phyloP scores from a whole-genome alignment of 2,797 vertebrate genomes.

The Morelia viridis region DNA sequence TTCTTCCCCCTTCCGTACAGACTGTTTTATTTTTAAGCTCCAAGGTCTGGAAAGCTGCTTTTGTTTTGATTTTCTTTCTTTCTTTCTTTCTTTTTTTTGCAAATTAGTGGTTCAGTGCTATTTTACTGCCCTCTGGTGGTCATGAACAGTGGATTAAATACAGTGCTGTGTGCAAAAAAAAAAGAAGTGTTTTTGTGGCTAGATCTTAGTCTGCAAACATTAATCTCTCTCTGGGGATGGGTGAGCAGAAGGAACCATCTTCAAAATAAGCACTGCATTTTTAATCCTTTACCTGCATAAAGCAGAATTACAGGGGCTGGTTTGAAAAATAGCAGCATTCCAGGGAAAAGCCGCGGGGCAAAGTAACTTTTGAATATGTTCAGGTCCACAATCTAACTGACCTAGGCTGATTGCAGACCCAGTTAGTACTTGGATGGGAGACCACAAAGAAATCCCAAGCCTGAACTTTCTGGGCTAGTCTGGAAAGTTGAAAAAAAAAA shows the following conservation, averaged over 20 bases:
- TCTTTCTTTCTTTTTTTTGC: background rate
- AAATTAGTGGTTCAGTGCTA: background rate
- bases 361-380: background rate
- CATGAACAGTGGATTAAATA: background rate
- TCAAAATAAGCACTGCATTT: background rate
- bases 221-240: background rate
- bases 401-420: background rate
- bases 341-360: too few relatives aligned
- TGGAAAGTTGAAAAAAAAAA: background rate
- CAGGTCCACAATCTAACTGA: background rate
- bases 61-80: background rate
- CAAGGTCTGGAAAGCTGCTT: background rate
- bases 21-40: slow-evolving; percentile 35
- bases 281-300: background rate
- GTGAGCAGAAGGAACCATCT: background rate
- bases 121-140: slow-evolving; percentile 19
- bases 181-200: background rate
- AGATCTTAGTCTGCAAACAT: too few relatives aligned
- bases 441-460: background rate
- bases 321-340: background rate
- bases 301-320: background rate
- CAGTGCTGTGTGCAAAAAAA: too few relatives aligned
- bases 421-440: background rate
- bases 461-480: background rate
- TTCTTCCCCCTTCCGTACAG: background rate